Conservation (phyloP, 1,140 invertebrate species). For the Cyclina sinensis region DNA sequence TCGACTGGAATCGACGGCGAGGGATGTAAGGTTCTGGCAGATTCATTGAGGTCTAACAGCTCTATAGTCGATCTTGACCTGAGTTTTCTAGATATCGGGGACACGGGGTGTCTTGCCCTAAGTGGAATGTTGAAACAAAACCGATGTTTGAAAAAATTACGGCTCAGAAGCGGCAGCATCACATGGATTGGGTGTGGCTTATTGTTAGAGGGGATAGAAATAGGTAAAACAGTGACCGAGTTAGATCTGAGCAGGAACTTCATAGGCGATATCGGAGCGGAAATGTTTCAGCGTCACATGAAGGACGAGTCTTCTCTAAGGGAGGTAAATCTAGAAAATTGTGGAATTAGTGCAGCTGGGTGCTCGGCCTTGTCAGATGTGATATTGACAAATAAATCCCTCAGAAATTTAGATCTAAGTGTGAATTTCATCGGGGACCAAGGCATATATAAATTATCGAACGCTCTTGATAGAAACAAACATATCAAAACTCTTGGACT, state of each 20-base stretch:
- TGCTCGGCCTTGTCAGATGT: conserved; percentile 79
- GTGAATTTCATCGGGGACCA: conserved; percentile 82
- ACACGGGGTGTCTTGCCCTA: conserved; percentile 77
- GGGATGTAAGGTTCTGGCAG: conserved; percentile 74
- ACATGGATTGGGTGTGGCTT: conserved; percentile 80
- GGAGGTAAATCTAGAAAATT: conserved; percentile 84
- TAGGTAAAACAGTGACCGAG: conserved; percentile 76
- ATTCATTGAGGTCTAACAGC: conserved; percentile 76
- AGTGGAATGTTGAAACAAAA: conserved; percentile 82
- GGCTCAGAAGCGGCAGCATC: conserved; percentile 81
- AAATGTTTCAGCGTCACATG: conserved; percentile 79
- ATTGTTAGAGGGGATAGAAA: conserved; percentile 77
- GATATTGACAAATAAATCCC: conserved; percentile 79
- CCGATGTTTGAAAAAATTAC: conserved; percentile 78
- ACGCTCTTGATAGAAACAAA: conserved; percentile 81
- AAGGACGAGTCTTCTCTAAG: conserved; percentile 76
- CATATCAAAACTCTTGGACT: conserved; percentile 82
- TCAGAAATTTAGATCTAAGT: conserved; percentile 82
- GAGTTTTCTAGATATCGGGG: conserved; percentile 82
- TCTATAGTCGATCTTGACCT: conserved; percentile 80
- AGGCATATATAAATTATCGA: conserved; percentile 79
- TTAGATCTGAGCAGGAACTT: conserved; percentile 82
- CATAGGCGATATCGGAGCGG: conserved; percentile 79
- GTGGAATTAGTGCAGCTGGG: conserved; percentile 79
- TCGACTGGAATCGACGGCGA: conserved; percentile 79